These are phyloP conservation scores for Acanthis flammea DNA, from an alignment of 2,797 vertebrate genomes.

Conservation along the genomic window DNA sequence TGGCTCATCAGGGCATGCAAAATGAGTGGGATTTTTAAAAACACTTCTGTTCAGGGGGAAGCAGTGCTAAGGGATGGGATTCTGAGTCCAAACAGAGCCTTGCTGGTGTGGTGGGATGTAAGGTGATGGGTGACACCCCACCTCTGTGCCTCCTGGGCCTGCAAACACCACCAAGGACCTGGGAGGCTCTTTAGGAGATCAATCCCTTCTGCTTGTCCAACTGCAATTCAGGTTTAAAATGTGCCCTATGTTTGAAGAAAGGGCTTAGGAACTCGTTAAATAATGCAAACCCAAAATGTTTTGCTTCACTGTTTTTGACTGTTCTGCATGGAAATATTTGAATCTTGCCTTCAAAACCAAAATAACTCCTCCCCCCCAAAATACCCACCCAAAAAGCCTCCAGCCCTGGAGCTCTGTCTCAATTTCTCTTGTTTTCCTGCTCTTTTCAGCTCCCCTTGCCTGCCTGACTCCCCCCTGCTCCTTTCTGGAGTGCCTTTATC, in stretches of 20 bases:
- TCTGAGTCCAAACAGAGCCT: background rate
- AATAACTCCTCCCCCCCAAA: background rate
- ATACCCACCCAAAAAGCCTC: fast-evolving
- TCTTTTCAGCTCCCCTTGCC: background rate
- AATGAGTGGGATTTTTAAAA: background rate
- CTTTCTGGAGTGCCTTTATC: constrained; percentile 21
- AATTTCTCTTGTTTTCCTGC: background rate
- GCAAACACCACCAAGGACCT: background rate
- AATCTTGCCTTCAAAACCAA: background rate
- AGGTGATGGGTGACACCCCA: fast-evolving
- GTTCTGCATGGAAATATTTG: background rate
- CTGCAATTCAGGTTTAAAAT: background rate
- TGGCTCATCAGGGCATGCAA: background rate
- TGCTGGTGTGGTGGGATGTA: background rate
- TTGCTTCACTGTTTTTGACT: background rate
- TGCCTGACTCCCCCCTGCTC: background rate
- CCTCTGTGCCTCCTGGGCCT: background rate
- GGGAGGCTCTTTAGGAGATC: background rate
- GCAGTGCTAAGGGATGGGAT: background rate
- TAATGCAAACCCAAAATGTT: background rate
- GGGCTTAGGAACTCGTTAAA: background rate
- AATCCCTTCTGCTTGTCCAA: background rate
- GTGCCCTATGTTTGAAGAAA: background rate
- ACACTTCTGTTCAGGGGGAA: background rate
- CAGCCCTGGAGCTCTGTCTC: fast-evolving